These are phyloP conservation scores for Pteromalus puparum DNA, from an alignment of 1,140 invertebrate species.

Conservation along the genomic window DNA sequence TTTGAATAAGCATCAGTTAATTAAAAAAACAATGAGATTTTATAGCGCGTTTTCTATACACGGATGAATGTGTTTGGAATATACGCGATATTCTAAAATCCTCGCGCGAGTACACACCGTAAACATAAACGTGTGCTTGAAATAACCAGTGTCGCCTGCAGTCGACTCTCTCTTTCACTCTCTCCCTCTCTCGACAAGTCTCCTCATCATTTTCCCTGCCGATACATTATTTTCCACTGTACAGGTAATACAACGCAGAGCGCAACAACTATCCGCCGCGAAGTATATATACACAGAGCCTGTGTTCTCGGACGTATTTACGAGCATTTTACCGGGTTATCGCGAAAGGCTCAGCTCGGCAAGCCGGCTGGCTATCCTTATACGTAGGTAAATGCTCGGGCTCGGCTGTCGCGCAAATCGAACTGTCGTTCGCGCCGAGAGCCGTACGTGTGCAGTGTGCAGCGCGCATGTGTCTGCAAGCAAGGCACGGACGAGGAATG, in stretches of 20 bases:
- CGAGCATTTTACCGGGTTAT: conserved; percentile 51
- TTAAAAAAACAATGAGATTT: neutral
- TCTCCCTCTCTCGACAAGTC: neutral
- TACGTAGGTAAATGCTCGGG: conserved; percentile 35
- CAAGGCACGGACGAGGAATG: conserved; percentile 19
- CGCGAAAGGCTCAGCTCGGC: conserved; percentile 19
- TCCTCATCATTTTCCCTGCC: neutral
- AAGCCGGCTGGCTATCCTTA: conserved; percentile 9
- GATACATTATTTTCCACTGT: neutral
- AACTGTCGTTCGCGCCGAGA: neutral
- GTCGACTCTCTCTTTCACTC: conserved; percentile 11
- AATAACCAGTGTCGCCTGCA: conserved; percentile 21
- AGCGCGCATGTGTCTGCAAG: neutral
- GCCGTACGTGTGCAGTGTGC: neutral
- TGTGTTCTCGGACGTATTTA: conserved; percentile 36
- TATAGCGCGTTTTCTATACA: no score
- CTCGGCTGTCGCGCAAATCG: conserved; percentile 23
- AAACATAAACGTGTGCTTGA: neutral
- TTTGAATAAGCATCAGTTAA: no score
- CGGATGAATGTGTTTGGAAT: no score
- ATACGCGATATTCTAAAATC: no score
- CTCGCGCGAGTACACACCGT: no score
- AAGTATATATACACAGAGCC: neutral
- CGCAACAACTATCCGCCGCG: neutral
- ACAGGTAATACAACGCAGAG: neutral